Conservation (phyloP, 2,888 invertebrate species). For the Uloborus plumipes region DNA sequence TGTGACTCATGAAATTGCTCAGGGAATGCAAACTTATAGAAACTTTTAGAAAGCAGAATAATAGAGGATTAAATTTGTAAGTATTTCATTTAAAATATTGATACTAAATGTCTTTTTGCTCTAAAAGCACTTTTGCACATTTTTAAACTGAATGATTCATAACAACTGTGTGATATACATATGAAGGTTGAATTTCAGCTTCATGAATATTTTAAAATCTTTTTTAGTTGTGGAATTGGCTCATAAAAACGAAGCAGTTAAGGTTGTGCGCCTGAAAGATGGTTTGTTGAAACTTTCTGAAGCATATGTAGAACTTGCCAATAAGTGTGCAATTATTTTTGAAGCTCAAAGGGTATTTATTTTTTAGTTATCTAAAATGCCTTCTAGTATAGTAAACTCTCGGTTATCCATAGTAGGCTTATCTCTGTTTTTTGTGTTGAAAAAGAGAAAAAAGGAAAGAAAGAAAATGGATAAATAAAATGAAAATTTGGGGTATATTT, state of each 20-base stretch:
- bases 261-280: conserved; percentile 74
- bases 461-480: too few relatives aligned
- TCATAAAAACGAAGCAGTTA: conserved; percentile 74
- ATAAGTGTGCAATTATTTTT: conserved; percentile 73
- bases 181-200: neutral
- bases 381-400: too few relatives aligned
- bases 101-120: neutral
- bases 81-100: conserved; percentile 24
- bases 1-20: too few relatives aligned
- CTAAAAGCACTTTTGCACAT: neutral
- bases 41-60: too few relatives aligned
- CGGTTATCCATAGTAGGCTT: too few relatives aligned
- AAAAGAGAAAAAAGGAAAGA: too few relatives aligned
- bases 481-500: too few relatives aligned
- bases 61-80: too few relatives aligned
- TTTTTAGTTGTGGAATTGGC: conserved; percentile 73
- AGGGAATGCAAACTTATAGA: too few relatives aligned
- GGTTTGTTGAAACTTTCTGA: conserved; percentile 73
- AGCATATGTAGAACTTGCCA: conserved; percentile 73
- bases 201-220: neutral
- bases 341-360: conserved; percentile 72
- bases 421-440: too few relatives aligned
- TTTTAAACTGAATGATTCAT: neutral
- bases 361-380: neutral
- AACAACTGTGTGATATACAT: neutral